Base-by-base conservation (phyloP, 2,888 invertebrate species). In the Tribolium freemani region DNA sequence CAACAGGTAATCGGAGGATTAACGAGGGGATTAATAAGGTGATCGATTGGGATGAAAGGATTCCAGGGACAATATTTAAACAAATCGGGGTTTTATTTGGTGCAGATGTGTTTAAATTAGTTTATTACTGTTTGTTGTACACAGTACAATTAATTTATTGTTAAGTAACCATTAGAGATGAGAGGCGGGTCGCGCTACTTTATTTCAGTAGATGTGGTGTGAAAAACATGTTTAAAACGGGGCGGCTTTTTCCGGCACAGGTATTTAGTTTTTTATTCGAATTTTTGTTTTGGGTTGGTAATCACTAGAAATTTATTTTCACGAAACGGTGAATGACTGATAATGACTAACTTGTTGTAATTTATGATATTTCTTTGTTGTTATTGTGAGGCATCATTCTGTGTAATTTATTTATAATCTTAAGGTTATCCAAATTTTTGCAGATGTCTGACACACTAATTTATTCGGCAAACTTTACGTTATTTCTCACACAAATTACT, bases 1-100 rank as follows among this genome's bases (percentile, higher is more conserved):
- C 81, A 69, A 20, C 70, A 81, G 81, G 81, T 81, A 77, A 20
- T 58, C 21, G 5, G 16, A 26, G 56, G 50, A 50, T 45, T 68
- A n/a, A 16, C 26, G 20, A 60, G 1, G n/a, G 5, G 46, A 46
- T 13, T 46, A n/a, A 5, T 48, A n/a, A 6, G 3, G 8, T 53
- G n/a, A 21, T 53, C 10, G 5, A 20, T 50, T 50, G 30, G 38
- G 38, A 46, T 46, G 46, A 60, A 46, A 60, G 60, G 60, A 60
- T 63, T 66, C 45, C 2, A 9, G 38, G 38, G 20, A 38, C 46
- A 54, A 45, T 66, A 66, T 66, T 54, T 66, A 54, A 56, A 64
- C 53, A 53, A 64, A 57, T 67, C 67, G 26, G 45, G 58, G 16
- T 44, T 53, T 60, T 16, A 46, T 51, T 60, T 2, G 13, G 30